These are phyloP conservation scores for Taurulus bubalis DNA, from an alignment of 2,113 vertebrate species.

Conservation along the genomic window DNA sequence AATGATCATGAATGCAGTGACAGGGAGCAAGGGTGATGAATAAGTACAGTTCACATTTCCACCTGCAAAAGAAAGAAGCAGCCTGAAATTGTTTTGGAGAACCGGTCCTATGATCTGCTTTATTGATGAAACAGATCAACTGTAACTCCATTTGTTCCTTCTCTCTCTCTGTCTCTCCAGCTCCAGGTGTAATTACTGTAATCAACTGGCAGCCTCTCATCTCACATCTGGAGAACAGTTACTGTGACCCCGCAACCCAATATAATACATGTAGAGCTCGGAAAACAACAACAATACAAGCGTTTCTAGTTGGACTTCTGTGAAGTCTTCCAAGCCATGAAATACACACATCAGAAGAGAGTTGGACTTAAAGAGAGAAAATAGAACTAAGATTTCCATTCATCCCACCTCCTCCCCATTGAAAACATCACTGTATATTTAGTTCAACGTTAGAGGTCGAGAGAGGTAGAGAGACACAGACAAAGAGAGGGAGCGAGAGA, in stretches of 20 bases:
- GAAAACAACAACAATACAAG: not conserved
- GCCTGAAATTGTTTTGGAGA: not conserved
- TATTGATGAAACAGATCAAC: not conserved
- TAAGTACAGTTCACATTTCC: not conserved
- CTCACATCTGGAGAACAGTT: not conserved
- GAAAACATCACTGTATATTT: slow-evolving; percentile 26
- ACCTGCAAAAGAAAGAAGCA: not conserved
- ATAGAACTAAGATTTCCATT: slow-evolving; percentile 14
- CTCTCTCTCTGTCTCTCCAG: not conserved
- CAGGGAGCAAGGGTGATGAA: not conserved
- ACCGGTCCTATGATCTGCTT: not conserved
- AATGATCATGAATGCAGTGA: not conserved
- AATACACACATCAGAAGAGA: not conserved
- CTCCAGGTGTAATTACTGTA: not conserved
- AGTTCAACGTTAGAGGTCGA: slow-evolving; percentile 13
- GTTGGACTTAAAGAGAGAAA: slow-evolving; percentile 11
- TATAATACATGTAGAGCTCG: not conserved
- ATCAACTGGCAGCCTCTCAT: not conserved
- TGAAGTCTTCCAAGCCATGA: not conserved
- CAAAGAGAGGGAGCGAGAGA: slow-evolving; percentile 1
- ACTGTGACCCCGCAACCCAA: not conserved
- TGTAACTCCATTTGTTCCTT: not conserved
- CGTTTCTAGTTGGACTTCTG: not conserved
- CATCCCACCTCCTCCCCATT: slow-evolving; percentile 20
- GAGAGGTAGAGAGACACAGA: slow-evolving; percentile 7